Base-by-base conservation (phyloP, 2,797 vertebrate species). In the Crocidura indochinensis region DNA sequence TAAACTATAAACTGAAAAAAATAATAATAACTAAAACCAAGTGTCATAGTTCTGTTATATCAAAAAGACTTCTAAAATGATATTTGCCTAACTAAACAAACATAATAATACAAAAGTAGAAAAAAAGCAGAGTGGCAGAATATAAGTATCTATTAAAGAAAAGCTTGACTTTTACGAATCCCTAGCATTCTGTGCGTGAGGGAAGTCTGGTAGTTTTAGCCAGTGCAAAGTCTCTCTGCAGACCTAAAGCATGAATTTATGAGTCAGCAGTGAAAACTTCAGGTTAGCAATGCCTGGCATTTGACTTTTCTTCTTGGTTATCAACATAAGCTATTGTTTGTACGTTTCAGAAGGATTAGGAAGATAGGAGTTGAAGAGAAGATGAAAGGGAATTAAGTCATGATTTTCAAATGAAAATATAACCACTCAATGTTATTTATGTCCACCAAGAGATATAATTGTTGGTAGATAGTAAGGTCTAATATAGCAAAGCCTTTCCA, bases 21-120 rank as follows among this genome's bases (percentile, higher is more conserved):
- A 84, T 10, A 93, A 85, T 31, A 47, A 87, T 84, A 74, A 75
- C 20, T 64, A n/a, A 71, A 93, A 71, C n/a, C 14, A 89, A 84
- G 69, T 53, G 38, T 84, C 87, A 73, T 76, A 65, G 29, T 44
- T 72, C 24, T 73, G 31, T 53, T 82, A 53, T 26, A 72, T 65
- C 4, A 10, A 65, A 20, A 86, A 78, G 38, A 67, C 26, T 67
- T 56, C 53, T 26, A 78, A 14, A 22, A 86, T 89, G 78, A 77
- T 8, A 87, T 44, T 12, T 67, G 60, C 51, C 29, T 74, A 65
- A 72, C 4, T 60, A 62, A 78, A 69, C 47, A 78, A 91, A 46
- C 38, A 89, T 11, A 29, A 79, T 17, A 17, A 88, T 22, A 65
- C 10, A 14, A 74, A 83, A 88, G 38, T 60, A 74, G 19, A 88